Evolutionary conservation across 2,888 invertebrate species (phyloP).

Genomic region (Zygogramma bicolorata): DNA sequence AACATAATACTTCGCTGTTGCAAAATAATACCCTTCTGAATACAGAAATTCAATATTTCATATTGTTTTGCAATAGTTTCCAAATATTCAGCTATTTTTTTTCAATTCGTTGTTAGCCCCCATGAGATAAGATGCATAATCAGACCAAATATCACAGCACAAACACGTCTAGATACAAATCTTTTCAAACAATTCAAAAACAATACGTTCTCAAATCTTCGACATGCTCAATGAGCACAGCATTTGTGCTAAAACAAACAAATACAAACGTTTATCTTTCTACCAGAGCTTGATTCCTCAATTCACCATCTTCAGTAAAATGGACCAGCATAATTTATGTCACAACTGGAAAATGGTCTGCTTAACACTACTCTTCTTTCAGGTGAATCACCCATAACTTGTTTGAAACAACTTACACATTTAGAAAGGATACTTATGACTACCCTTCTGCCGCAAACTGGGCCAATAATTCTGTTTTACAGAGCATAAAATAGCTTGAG

Average conservation of each 20-base stretch:
- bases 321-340: too few relatives aligned
- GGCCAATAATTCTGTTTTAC: conserved; percentile 41
- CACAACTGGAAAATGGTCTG: too few relatives aligned
- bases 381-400: conserved; percentile 42
- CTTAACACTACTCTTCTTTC: conserved; percentile 30
- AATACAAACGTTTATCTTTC: too few relatives aligned
- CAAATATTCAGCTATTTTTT: not conserved
- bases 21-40: conserved; percentile 16
- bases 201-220: too few relatives aligned
- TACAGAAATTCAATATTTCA: not conserved
- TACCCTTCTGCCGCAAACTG: conserved; percentile 23
- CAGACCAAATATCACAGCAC: conserved; percentile 52
- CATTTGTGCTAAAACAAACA: too few relatives aligned
- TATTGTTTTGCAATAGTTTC: not conserved
- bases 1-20: too few relatives aligned
- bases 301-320: too few relatives aligned
- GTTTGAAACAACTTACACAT: conserved; percentile 14
- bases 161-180: conserved; percentile 53
- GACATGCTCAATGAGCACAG: too few relatives aligned
- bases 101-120: conserved; percentile 48
- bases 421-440: conserved; percentile 28
- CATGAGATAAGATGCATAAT: conserved; percentile 58
- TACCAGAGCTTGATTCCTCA: conserved; percentile 24
- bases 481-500: conserved; percentile 26
- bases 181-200: conserved; percentile 57